phyloP scores from a whole-genome alignment of 2,888 invertebrate species.

The Acleris literana region DNA sequence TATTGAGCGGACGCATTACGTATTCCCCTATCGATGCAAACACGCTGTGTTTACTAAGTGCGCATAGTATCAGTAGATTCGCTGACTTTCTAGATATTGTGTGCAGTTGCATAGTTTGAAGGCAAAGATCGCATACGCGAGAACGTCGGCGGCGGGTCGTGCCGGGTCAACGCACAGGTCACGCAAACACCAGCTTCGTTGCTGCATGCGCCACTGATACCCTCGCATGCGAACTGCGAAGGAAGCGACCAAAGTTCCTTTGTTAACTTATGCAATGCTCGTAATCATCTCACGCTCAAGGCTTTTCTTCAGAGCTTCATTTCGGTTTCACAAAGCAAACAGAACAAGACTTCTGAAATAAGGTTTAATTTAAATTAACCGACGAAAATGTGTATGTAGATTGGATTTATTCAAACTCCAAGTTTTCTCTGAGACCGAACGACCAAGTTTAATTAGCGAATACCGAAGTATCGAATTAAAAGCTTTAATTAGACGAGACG shows the following conservation, averaged over 20 bases:
- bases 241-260: slow-evolving; percentile 22
- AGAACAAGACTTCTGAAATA: not conserved
- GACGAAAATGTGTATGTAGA: not conserved
- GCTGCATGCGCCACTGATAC: slow-evolving; percentile 29
- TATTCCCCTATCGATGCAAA: slow-evolving; percentile 36
- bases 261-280: slow-evolving; percentile 15
- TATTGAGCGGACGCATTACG: slow-evolving; percentile 32
- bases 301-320: slow-evolving; percentile 1
- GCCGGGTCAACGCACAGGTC: slow-evolving; percentile 64
- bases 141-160: slow-evolving; percentile 43
- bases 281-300: not conserved
- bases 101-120: slow-evolving; percentile 39
- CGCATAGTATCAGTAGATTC: slow-evolving; percentile 21
- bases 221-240: slow-evolving; percentile 14
- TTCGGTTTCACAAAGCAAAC: not conserved
- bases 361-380: not conserved
- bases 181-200: slow-evolving; percentile 46
- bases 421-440: slow-evolving; percentile 14
- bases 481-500: slow-evolving; percentile 36
- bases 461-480: slow-evolving; percentile 34
- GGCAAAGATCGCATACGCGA: slow-evolving; percentile 59
- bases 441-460: slow-evolving; percentile 31
- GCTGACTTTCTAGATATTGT: slow-evolving; percentile 34
- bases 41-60: slow-evolving; percentile 31
- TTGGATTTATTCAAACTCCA: slow-evolving; percentile 8